Evolutionary conservation across 2,888 invertebrate species (phyloP), one percentile per base, ranked within the genome.

Genomic region (Platycheirus albimanus): DNA sequence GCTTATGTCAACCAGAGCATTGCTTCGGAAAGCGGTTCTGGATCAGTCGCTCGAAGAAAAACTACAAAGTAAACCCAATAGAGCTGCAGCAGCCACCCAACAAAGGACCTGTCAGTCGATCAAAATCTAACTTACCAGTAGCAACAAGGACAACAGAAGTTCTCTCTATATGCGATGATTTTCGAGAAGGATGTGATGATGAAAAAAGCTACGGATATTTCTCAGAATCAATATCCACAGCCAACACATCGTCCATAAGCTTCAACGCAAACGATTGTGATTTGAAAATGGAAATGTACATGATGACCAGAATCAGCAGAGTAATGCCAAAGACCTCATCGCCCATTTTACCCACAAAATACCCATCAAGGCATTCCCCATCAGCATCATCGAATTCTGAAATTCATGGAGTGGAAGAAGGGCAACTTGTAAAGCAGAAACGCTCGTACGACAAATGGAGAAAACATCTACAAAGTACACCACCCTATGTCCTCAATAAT

Each of bases 201-300:
- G 85, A 86, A 3, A 76, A 72, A 28, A 87, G 87, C 0, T 75
- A 74, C 43, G 87, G 87, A 5, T 87, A 87, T 36, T 85, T 80
- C 43, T 85, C 87, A 0, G 86, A 86, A 20, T 84, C 86, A 1
- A 79, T 33, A 85, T 72, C 83, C 24, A 70, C 72, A 3, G 19
- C 74, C 10, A 56, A 83, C 36, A 64, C 63, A 24, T 79, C 81
- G 5, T 52, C 43, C 3, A 1, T 81, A 3, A 81, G 77, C 47
- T 81, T 71, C 19, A 36, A 76, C 20, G 41, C 71, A 2, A 67
- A 63, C 36, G 81, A 76, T 15, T 76, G 77, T 41, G 86, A 89
- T 63, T 85, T 90, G n/a, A 87, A 89, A 80, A 90, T 90, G 90
- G 90, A 90, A 85, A 89, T 90, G 87, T 87, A 87, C 51, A 89